Percentiles rank a stretch among this genome's conserved stretches.
phyloP scores from a whole-genome alignment of 2,797 vertebrate species.

The Acanthurus tractus region DNA sequence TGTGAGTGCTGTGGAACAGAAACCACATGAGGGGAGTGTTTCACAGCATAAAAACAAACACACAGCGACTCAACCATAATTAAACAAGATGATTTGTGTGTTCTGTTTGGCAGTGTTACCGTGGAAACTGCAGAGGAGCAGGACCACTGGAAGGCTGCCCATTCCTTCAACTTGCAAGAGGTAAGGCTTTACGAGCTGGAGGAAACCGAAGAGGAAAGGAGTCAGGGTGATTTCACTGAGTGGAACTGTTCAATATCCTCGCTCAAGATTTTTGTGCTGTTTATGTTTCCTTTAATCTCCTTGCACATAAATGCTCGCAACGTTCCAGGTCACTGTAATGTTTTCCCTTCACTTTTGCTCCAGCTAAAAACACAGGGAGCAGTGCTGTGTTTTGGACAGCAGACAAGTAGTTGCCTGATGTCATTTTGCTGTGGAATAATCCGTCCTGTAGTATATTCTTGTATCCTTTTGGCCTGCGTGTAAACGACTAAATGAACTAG shows the following conservation, averaged over 20 bases:
- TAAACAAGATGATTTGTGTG: constrained; percentile 83
- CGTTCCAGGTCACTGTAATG: constrained; percentile 63
- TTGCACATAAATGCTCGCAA: constrained; percentile 63
- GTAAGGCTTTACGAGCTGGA: constrained; percentile 79
- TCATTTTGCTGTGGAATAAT: constrained; percentile 58
- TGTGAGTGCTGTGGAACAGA: constrained; percentile 82
- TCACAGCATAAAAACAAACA: constrained; percentile 79
- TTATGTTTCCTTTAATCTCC: constrained; percentile 74
- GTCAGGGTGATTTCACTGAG: constrained; percentile 74
- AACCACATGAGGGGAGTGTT: constrained; percentile 81
- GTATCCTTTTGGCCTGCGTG: constrained; percentile 41
- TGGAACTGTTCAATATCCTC: constrained; percentile 82
- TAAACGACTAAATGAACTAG: constrained; percentile 48
- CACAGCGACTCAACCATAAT: constrained; percentile 72
- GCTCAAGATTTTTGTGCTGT: constrained; percentile 57
- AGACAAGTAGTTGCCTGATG: constrained; percentile 60
- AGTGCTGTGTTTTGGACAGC: constrained; percentile 45
- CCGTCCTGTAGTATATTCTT: constrained; percentile 16
- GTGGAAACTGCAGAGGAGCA: constrained; percentile 88
- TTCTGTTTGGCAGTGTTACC: constrained; percentile 85
- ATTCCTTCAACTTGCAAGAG: constrained; percentile 81
- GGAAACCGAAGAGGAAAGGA: constrained; percentile 74
- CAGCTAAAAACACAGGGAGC: constrained; percentile 57
- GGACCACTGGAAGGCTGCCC: constrained; percentile 83
- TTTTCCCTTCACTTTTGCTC: constrained; percentile 64